These are phyloP conservation scores for Mamestra brassicae DNA, from an alignment of 2,888 invertebrate species.

Conservation along the genomic window DNA sequence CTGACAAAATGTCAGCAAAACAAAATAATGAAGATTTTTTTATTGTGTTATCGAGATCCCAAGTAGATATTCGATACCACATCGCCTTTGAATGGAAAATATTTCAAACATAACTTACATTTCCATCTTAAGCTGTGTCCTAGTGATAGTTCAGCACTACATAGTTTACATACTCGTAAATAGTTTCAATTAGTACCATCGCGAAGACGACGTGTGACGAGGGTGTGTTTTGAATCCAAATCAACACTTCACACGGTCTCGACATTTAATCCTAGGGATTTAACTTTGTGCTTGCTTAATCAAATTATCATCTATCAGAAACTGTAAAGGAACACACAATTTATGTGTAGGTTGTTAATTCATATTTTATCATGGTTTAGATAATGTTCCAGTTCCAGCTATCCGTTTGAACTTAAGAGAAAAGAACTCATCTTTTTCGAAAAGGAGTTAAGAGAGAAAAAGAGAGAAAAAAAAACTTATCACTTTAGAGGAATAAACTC, in stretches of 20 bases:
- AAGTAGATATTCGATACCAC: neutral
- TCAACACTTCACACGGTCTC: constrained; percentile 51
- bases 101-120: constrained; percentile 2
- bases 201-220: constrained; percentile 68
- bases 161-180: constrained; percentile 67
- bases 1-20: neutral
- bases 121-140: neutral
- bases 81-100: neutral
- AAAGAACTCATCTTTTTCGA: too few relatives aligned
- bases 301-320: constrained; percentile 33
- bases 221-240: constrained; percentile 70
- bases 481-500: too few relatives aligned
- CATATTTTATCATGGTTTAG: neutral
- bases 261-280: constrained; percentile 47
- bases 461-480: too few relatives aligned
- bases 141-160: constrained; percentile 59
- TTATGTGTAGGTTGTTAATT: neutral
- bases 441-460: too few relatives aligned
- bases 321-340: neutral
- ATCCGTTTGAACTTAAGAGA: too few relatives aligned
- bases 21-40: neutral
- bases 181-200: constrained; percentile 73
- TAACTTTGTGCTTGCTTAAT: constrained; percentile 29
- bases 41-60: neutral
- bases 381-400: neutral